A percentile compares a stretch with the other conserved stretches of the same genome.
Conservation (phyloP, 2,888 invertebrate genomes). For the Leucophenga montana region DNA sequence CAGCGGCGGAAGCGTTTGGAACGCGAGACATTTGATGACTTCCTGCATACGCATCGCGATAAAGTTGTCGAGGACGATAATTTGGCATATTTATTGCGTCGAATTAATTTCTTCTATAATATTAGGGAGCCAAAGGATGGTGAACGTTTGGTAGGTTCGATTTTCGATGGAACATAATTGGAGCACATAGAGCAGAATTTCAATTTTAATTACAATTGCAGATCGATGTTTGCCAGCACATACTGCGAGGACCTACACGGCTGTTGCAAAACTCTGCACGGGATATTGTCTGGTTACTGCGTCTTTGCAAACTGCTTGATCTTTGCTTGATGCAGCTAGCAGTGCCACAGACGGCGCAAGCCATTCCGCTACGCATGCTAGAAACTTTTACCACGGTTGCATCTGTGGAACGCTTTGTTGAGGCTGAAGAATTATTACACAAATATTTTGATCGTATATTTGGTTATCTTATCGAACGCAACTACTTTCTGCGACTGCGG, state of each 20-base stretch:
- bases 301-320: slow-evolving; percentile 70
- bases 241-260: slow-evolving; percentile 68
- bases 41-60: slow-evolving; percentile 71
- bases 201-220: slow-evolving; percentile 37
- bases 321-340: slow-evolving; percentile 70
- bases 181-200: slow-evolving; percentile 28
- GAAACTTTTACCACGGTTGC: slow-evolving; percentile 81
- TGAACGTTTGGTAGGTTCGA: slow-evolving; percentile 76
- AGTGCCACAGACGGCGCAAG: slow-evolving; percentile 73
- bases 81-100: slow-evolving; percentile 76
- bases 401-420: slow-evolving; percentile 66
- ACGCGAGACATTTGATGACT: slow-evolving; percentile 81
- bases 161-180: neutral
- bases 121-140: slow-evolving; percentile 77
- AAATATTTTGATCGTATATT: slow-evolving; percentile 69
- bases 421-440: slow-evolving; percentile 61
- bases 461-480: slow-evolving; percentile 68
- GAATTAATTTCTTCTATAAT: slow-evolving; percentile 85
- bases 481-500: slow-evolving; percentile 83
- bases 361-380: slow-evolving; percentile 84
- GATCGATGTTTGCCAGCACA: slow-evolving; percentile 72
- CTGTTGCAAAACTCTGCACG: slow-evolving; percentile 66
- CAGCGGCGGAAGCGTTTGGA: slow-evolving; percentile 80
- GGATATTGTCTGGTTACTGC: slow-evolving; percentile 69
- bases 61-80: slow-evolving; percentile 74